Percentiles rank a stretch among this genome's conserved stretches.
phyloP scores from a whole-genome alignment of 2,888 invertebrate species.

The Cylloceria caligata region DNA sequence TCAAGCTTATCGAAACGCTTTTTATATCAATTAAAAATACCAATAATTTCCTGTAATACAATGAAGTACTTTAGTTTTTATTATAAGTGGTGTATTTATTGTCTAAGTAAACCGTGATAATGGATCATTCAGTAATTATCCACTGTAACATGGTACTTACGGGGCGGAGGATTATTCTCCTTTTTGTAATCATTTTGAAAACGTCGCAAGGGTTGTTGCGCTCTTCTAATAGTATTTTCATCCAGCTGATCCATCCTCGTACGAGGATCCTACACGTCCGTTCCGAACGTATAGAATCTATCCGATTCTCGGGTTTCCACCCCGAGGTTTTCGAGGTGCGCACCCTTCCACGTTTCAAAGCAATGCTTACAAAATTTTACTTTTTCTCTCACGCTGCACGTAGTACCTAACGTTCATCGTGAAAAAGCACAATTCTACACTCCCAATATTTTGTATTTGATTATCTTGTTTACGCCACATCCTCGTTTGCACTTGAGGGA shows the following conservation, averaged over 20 bases:
- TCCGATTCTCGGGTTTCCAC: not conserved
- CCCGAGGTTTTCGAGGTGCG: not conserved
- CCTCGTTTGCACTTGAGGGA: constrained; percentile 43
- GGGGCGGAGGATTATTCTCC: constrained; percentile 73
- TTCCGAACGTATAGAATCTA: not conserved
- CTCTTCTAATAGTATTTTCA: constrained; percentile 78
- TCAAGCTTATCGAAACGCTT: too few species aligned
- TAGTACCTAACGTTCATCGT: constrained; percentile 39
- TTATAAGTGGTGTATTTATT: not conserved
- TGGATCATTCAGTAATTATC: not conserved
- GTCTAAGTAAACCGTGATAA: not conserved
- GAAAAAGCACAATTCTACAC: constrained; percentile 52
- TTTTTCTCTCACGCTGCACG: constrained; percentile 45
- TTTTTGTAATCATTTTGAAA: constrained; percentile 80
- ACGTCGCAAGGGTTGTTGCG: constrained; percentile 78
- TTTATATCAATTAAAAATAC: too few species aligned
- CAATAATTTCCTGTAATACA: too few species aligned
- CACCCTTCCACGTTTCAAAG: not conserved
- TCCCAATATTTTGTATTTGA: constrained; percentile 44
- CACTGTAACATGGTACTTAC: constrained; percentile 50
- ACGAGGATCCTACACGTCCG: not conserved
- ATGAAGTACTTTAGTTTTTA: not conserved
- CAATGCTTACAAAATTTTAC: constrained; percentile 57
- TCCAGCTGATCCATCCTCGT: constrained; percentile 81
- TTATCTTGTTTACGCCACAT: constrained; percentile 65